Conservation (phyloP, 2,113 vertebrate species). For the Theristicus caerulescens region DNA sequence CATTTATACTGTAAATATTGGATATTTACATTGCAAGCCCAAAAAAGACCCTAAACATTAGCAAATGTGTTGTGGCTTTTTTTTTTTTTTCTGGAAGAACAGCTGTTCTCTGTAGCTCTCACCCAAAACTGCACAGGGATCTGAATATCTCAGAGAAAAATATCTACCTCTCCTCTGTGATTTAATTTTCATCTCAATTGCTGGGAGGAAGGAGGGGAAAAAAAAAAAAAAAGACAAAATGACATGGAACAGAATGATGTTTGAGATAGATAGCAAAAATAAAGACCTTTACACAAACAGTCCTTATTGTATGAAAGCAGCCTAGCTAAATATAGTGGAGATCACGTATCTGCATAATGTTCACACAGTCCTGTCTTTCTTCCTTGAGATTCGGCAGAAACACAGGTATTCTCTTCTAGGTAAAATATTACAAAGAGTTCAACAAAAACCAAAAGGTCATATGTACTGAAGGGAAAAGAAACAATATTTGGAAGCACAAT, state of each 20-base stretch:
- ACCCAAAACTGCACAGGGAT: not conserved
- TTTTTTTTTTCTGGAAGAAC: not conserved
- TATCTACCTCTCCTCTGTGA: not conserved
- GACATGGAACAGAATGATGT: not conserved
- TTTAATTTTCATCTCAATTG: not conserved
- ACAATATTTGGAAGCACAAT: not conserved
- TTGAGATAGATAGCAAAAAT: not conserved
- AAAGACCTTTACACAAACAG: not conserved
- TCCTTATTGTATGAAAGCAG: not conserved
- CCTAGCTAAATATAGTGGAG: not conserved
- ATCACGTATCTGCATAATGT: not conserved
- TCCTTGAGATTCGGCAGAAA: not conserved
- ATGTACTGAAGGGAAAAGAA: not conserved
- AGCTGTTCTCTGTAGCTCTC: not conserved
- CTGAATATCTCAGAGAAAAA: not conserved
- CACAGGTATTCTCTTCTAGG: not conserved
- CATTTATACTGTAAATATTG: not conserved
- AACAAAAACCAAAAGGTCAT: not conserved
- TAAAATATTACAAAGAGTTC: not conserved
- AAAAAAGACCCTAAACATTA: not conserved
- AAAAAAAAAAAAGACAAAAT: fast-evolving
- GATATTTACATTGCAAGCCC: not conserved
- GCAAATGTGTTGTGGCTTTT: not conserved
- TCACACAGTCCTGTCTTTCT: not conserved
- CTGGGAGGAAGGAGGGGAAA: not conserved